These are phyloP conservation scores for Eleginops maclovinus DNA, from an alignment of 2,113 vertebrate genomes.

Conservation along the genomic window DNA sequence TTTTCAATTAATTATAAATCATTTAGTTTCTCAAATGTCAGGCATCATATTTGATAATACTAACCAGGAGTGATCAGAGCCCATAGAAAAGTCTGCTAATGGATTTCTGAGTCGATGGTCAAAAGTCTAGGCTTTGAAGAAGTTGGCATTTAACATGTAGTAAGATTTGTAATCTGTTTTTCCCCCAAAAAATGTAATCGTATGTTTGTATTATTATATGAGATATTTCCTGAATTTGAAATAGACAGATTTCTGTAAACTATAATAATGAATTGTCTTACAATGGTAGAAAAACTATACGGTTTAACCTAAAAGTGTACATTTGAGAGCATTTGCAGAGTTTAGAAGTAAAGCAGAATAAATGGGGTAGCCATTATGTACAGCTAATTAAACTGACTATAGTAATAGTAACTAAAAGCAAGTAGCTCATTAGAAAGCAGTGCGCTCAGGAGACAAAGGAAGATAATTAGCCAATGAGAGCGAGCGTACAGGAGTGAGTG, in stretches of 20 bases:
- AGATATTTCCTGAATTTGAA: too few species aligned
- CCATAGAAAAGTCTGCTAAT: not conserved
- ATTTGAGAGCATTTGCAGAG: not conserved
- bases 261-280: not conserved
- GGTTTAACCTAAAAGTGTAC: not conserved
- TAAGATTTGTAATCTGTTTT: not conserved
- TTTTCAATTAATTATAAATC: not conserved
- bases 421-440: conserved; percentile 38
- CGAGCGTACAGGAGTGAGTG: conserved; percentile 29
- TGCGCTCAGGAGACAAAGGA: conserved; percentile 55
- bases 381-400: not conserved
- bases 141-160: not conserved
- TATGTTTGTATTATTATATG: too few species aligned
- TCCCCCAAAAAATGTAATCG: too few species aligned
- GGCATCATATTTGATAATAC: not conserved
- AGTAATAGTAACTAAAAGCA: not conserved
- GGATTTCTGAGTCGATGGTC: too few species aligned
- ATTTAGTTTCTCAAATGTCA: not conserved
- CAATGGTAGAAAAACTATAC: too few species aligned
- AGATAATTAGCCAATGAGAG: conserved; percentile 57
- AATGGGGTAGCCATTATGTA: not conserved
- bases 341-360: not conserved
- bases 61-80: not conserved
- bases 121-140: not conserved
- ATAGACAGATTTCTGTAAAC: too few species aligned